These are phyloP conservation scores for Glyphotaelius pellucidus DNA, from an alignment of 2,888 invertebrate genomes.

Conservation along the genomic window DNA sequence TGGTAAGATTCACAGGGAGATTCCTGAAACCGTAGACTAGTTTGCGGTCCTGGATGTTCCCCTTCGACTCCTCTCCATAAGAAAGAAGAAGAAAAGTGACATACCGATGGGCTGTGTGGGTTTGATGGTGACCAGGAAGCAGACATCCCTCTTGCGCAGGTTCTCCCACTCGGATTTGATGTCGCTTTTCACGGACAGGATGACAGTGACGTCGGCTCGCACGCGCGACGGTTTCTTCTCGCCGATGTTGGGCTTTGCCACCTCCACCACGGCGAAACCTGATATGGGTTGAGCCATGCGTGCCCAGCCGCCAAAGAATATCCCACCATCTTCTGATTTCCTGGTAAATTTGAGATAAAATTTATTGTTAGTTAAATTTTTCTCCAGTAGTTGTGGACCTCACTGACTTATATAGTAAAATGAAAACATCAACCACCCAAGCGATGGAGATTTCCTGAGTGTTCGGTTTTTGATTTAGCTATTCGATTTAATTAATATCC, in stretches of 20 bases:
- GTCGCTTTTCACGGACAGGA: slow-evolving; percentile 92
- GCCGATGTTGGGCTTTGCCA: slow-evolving; percentile 93
- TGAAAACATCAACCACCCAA: not conserved
- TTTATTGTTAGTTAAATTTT: slow-evolving; percentile 47
- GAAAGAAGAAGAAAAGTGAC: slow-evolving; percentile 49
- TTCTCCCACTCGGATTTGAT: slow-evolving; percentile 98
- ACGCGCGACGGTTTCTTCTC: slow-evolving; percentile 97
- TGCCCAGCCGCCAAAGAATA: slow-evolving; percentile 98
- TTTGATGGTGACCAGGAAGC: slow-evolving; percentile 94
- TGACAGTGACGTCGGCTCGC: slow-evolving; percentile 95
- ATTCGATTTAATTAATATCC: no score
- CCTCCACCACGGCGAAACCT: slow-evolving; percentile 96
- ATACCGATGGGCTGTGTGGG: slow-evolving; percentile 90
- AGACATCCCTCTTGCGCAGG: slow-evolving; percentile 97
- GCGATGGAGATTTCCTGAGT: no score
- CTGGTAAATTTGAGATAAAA: slow-evolving; percentile 71
- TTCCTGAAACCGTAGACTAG: no score
- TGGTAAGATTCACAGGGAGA: not conserved
- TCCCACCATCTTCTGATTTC: slow-evolving; percentile 90
- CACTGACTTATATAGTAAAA: not conserved
- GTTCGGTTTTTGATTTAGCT: no score
- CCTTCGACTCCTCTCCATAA: no score
- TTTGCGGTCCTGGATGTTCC: no score
- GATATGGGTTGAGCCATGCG: slow-evolving; percentile 98
- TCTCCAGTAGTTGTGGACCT: not conserved